Evolutionary conservation across 2,113 vertebrate species (phyloP), one percentile per base, ranked within the genome.

Genomic region (Pterocles orientalis): DNA sequence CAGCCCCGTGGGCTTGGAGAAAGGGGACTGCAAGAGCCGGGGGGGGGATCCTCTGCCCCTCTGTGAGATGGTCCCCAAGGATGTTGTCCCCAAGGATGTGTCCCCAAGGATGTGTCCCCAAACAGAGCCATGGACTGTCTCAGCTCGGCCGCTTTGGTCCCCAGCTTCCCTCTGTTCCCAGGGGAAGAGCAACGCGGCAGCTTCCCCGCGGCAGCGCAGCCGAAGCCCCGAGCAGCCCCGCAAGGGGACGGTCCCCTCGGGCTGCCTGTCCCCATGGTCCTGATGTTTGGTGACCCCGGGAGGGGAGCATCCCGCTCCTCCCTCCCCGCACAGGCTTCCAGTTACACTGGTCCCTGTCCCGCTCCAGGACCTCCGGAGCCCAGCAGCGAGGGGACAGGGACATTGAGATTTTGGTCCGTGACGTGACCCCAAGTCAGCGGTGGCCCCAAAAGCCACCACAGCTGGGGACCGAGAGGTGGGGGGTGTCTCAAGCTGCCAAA

Each of bases 201-300:
- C 50, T 80, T 45, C 34, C 50, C 39, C n/a, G n/a, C n/a, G n/a
- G n/a, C n/a, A n/a, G n/a, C n/a, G n/a, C n/a, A n/a, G n/a, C n/a
- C n/a, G n/a, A n/a, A n/a, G n/a, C n/a, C n/a, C n/a, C n/a, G n/a
- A n/a, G n/a, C n/a, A n/a, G n/a, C n/a, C n/a, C n/a, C 9, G 31
- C 20, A 10, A 8, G 20, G 56, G 41, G 48, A 34, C 0, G 7
- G 36, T 26, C 50, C 36, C 58, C 66, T 72, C 26, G 1, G 1
- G 72, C 41, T 25, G 23, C 51, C 25, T 13, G 10, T 20, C 15
- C 7, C 61, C 6, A 0, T 2, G 19, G 20, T 6, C 31, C 0
- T 43, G 3, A 5, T 1, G 2, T 10, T 29, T 5, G 2, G 21
- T 1, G 25, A 8, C 9, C 9, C 45, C 6, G 0, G 61, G 31